Base-by-base conservation (phyloP, 1,140 invertebrate genomes). In the Neodiprion virginianus region DNA sequence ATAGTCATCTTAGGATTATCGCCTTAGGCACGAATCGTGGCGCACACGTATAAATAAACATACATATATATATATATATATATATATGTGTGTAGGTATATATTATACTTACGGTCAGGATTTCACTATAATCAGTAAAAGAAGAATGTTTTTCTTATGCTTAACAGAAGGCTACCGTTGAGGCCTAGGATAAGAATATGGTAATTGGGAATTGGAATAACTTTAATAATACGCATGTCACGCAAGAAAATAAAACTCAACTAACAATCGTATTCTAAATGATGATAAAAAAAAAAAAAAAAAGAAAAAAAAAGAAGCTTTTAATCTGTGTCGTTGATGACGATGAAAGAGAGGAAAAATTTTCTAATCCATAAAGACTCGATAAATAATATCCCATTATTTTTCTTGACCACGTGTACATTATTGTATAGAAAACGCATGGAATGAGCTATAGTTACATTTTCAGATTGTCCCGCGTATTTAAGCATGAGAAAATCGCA, bases 171-270 rank as follows among this genome's bases (percentile, higher is more conserved):
- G 92, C 94, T 94, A 87, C 93, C 93, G 88, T 91, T 95, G 86
- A 93, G 94, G 91, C 94, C 95, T 91, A 94, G 95, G 94, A 95
- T 96, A 89, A 93, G 93, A 92, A 93, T 96, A 92, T 96, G 95
- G 95, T 96, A 96, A 95, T 91, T 90, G 85, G 81, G 23, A 85
- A 80, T 73, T 77, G 69, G 79, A 86, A 71, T 81, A 75, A 74
- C 47, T 21, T 21, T 21, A 21, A 21, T 72, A 81, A 81, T 75
- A 79, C 83, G 83, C 84, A 86, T 87, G 84, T 53, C n/a, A 11
- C 10, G n/a, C 50, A 11, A 53, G n/a, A 53, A 53, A 9, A 69
- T n/a, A 69, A 69, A 69, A 17, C 7, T 21, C 17, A 21, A 21
- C 17, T 21, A 21, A 21, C 17, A 21, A 21, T 21, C 17, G 17